phyloP scores from a whole-genome alignment of 2,888 invertebrate genomes.

The Euplexia lucipara region DNA sequence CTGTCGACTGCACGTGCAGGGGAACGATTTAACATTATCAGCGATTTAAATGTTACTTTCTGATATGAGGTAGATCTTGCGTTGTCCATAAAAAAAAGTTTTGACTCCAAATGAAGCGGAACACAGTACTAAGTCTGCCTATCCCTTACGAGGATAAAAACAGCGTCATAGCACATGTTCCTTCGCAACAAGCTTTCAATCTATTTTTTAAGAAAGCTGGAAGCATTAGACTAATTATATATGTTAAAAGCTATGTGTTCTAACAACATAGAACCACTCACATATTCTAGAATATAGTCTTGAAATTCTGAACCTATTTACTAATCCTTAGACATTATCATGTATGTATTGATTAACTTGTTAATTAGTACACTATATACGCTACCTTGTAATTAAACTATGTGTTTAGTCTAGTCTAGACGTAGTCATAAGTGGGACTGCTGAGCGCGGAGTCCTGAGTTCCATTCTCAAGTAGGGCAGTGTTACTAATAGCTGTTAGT shows the following conservation, averaged over 20 bases:
- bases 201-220: background rate
- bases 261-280: background rate
- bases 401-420: background rate
- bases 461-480: too few relatives aligned
- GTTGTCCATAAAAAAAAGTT: too few relatives aligned
- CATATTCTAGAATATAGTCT: background rate
- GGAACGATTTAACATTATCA: too few relatives aligned
- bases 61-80: too few relatives aligned
- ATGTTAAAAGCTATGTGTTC: background rate
- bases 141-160: background rate
- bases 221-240: slow-evolving; percentile 12
- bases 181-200: background rate
- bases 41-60: too few relatives aligned
- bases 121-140: background rate
- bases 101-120: too few relatives aligned
- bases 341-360: background rate
- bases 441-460: too few relatives aligned
- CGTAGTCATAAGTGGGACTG: too few relatives aligned
- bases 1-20: too few relatives aligned
- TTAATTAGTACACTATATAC: background rate
- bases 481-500: too few relatives aligned
- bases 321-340: background rate
- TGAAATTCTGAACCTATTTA: background rate
- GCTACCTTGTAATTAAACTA: slow-evolving; percentile 8
- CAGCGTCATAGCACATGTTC: background rate